Base-by-base conservation (phyloP, 2,888 invertebrate species). In the Drosophila robusta region DNA sequence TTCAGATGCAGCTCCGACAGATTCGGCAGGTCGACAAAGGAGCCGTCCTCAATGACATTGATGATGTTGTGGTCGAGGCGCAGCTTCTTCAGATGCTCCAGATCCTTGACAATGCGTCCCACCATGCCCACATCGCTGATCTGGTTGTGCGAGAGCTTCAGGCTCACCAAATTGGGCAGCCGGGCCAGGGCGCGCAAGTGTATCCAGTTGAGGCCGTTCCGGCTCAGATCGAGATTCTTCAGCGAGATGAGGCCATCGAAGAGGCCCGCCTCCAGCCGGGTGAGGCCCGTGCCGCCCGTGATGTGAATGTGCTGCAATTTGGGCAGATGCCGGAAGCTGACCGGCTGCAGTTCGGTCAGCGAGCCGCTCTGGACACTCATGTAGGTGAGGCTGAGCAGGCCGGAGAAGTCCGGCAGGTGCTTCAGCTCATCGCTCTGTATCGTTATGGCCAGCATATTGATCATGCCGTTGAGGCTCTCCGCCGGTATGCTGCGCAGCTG, bases 41-140 rank as follows among this genome's bases (percentile, higher is more conserved):
- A 95, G 0, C 95, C 96, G 92, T 97, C 97, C 36, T 93, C 93
- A 36, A 97, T 92, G 73, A 95, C 94, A 64, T 94, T 95, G 54
- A 97, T 95, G 29, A 93, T 92, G 89, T 97, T 97, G 57, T 94
- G 92, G 87, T 96, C 96, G 12, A 97, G 91, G 65, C 95, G 94
- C 34, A 97, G 91, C 26, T 94, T 93, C 51, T 95, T 94, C 32
- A 97, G 91, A 63, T 94, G 94, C n/a, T 95, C 95, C 49, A 97
- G 93, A 85, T 97, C 97, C 90, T 96, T 94, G 12, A 95, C 94
- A 11, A 95, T 95, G 78, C 96, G 94, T 4, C 97, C 97, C 9
- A 97, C 94, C 94, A 97, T 95, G n/a, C 95, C 94, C 11, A 96
- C 96, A 89, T 97, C 97, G 9, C 94, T 93, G 75, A 97, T 94